Conservation (phyloP, 2,113 vertebrate species). For the Machaerirhynchus nigripectus region DNA sequence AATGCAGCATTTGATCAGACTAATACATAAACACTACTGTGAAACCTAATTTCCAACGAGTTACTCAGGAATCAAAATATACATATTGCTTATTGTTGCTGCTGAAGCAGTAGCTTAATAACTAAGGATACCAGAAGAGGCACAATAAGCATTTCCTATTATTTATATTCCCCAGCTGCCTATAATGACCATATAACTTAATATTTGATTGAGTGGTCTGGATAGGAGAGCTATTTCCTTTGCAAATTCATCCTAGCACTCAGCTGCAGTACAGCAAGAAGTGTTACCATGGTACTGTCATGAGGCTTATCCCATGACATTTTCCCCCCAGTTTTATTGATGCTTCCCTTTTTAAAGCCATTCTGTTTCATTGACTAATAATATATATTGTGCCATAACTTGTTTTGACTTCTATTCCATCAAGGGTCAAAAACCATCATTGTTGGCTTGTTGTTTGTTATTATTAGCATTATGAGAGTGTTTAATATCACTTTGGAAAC, state of each 20-base stretch:
- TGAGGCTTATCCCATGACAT: neutral
- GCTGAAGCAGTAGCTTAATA: slow-evolving; percentile 21
- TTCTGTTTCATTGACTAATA: neutral
- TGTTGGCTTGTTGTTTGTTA: neutral
- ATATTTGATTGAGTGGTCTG: neutral
- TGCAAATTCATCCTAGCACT: neutral
- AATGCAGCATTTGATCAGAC: slow-evolving; percentile 30
- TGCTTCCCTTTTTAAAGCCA: neutral
- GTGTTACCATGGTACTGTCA: neutral
- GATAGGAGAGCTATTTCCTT: neutral
- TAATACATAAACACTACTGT: slow-evolving; percentile 16
- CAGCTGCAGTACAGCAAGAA: neutral
- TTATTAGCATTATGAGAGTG: neutral
- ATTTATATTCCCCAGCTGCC: slow-evolving; percentile 10
- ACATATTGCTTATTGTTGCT: neutral
- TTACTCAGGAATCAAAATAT: neutral
- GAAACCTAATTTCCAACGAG: slow-evolving; percentile 45
- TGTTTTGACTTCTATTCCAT: neutral
- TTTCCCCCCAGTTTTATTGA: neutral
- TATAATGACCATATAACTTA: neutral
- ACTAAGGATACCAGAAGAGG: neutral
- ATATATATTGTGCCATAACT: neutral
- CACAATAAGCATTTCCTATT: neutral
- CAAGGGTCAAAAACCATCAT: neutral
- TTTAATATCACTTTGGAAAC: neutral